These are phyloP conservation scores for Hydrozoanthus tunicans DNA, from an alignment of 64 coral and sea anemone species.

Conservation along the genomic window DNA sequence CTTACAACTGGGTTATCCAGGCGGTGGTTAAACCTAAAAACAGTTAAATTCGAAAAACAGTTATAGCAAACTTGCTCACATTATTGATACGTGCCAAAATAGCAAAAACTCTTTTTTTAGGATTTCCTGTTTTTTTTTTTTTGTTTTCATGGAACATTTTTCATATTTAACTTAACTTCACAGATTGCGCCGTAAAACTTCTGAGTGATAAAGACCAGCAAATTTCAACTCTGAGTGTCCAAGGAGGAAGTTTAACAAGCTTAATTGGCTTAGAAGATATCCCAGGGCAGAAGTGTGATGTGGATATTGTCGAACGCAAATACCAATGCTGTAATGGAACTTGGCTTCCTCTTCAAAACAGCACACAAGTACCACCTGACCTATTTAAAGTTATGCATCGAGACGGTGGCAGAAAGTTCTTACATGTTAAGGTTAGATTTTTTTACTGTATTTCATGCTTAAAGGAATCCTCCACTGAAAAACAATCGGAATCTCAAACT, in stretches of 20 bases:
- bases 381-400: not conserved
- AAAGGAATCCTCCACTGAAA: too few species aligned
- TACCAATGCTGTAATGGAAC: conserved; percentile 21
- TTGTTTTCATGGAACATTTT: not conserved
- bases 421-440: not conserved
- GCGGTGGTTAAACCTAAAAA: too few species aligned
- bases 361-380: not conserved
- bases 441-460: not conserved
- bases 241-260: conserved; percentile 7
- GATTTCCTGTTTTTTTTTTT: not conserved
- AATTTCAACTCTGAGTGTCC: conserved; percentile 21
- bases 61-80: too few species aligned
- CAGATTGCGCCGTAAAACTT: conserved; percentile 38
- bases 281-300: conserved; percentile 12
- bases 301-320: not conserved
- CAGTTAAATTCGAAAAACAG: too few species aligned
- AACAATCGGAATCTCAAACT: too few species aligned
- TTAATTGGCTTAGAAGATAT: conserved; percentile 13
- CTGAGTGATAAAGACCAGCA: conserved; percentile 24
- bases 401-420: conserved; percentile 3
- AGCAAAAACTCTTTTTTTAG: too few species aligned
- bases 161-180: not conserved
- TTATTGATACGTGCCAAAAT: too few species aligned
- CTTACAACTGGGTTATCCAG: too few species aligned
- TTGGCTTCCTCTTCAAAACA: conserved; percentile 10